phyloP scores from a whole-genome alignment of 2,113 vertebrate species.

The Himantopus leucocephalus region DNA sequence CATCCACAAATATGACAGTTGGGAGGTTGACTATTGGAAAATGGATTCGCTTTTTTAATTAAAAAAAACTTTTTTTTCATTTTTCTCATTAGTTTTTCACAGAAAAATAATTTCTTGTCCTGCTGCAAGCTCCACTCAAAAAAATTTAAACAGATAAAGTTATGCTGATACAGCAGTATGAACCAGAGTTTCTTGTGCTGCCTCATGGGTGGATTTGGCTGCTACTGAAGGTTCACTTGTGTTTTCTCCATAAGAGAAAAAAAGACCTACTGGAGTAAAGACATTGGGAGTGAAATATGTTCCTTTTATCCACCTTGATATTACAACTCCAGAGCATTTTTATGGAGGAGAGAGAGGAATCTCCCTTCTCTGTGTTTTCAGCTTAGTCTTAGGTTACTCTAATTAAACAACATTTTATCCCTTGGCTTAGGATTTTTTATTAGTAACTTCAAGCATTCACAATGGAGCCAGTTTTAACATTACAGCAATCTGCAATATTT shows the following conservation, averaged over 20 bases:
- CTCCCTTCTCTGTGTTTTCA: not conserved
- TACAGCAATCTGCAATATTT: not conserved
- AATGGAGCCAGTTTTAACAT: not conserved
- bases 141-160: not conserved
- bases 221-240: not conserved
- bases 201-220: not conserved
- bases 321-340: not conserved
- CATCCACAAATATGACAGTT: not conserved
- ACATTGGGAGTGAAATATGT: not conserved
- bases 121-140: not conserved
- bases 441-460: not conserved
- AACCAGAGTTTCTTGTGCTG: not conserved
- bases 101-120: not conserved
- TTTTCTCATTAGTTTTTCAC: not conserved
- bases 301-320: constrained; percentile 2
- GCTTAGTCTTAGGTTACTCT: not conserved
- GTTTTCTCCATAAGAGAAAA: not conserved
- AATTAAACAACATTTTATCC: constrained; percentile 41
- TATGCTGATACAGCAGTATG: not conserved
- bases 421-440: constrained; percentile 30
- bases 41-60: not conserved
- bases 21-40: not conserved
- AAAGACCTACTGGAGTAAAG: not conserved
- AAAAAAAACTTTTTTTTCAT: not conserved
- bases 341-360: not conserved